Evolutionary conservation across 2,888 invertebrate genomes (phyloP).

Genomic region (Apocheima hispidaria): DNA sequence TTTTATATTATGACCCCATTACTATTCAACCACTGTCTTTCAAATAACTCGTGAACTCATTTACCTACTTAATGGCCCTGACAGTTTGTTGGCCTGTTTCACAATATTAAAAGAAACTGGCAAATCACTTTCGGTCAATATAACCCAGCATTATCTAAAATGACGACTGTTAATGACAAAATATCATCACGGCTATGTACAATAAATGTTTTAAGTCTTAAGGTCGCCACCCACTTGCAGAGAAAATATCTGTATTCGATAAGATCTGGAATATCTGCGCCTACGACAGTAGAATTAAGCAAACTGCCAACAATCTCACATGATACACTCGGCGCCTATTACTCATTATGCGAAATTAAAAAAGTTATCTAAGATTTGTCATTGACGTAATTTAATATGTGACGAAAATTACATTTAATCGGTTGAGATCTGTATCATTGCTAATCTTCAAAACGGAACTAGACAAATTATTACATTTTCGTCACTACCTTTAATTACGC

Average conservation of each 20-base stretch:
- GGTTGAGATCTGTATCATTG: background rate
- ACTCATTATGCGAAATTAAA: conserved; percentile 24
- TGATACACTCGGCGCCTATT: conserved; percentile 25
- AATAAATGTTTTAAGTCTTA: conserved; percentile 3
- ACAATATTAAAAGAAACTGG: conserved; percentile 32
- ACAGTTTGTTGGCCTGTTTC: conserved; percentile 42
- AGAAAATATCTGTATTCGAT: conserved; percentile 26
- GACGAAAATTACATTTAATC: conserved; percentile 4
- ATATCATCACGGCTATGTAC: background rate
- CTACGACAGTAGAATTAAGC: conserved; percentile 12
- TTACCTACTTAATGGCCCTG: conserved; percentile 23
- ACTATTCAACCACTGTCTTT: conserved; percentile 30
- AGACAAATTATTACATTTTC: background rate
- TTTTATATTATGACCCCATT: conserved; percentile 48
- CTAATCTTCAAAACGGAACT: background rate
- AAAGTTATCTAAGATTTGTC: conserved; percentile 24
- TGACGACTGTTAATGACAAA: conserved; percentile 13
- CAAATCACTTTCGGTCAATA: conserved; percentile 12
- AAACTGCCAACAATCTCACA: conserved; percentile 31
- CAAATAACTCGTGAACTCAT: conserved; percentile 21
- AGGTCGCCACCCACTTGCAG: conserved; percentile 25
- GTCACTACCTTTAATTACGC: background rate
- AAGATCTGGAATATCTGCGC: conserved; percentile 26
- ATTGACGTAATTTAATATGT: conserved; percentile 12
- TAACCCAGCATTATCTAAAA: background rate